phyloP scores from a whole-genome alignment of 2,797 vertebrate species.

The Propithecus perrieri region DNA sequence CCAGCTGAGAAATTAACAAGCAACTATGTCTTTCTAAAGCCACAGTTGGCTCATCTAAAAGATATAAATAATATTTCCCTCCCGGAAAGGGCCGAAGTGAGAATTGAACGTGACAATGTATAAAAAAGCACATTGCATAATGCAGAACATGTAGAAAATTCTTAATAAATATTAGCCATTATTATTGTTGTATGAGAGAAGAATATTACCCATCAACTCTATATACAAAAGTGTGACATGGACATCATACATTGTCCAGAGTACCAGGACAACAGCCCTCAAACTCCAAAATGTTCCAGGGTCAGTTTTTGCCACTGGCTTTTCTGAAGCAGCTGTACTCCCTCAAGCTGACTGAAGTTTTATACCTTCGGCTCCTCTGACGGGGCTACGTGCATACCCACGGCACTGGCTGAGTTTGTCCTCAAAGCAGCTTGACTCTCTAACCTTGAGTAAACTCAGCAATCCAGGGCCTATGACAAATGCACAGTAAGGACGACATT shows the following conservation, averaged over 20 bases:
- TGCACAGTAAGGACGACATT: conserved; percentile 80
- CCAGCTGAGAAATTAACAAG: not conserved
- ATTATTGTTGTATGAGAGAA: not conserved
- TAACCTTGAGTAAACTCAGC: conserved; percentile 80
- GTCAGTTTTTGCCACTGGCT: conserved; percentile 40
- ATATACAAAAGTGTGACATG: not conserved
- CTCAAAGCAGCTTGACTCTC: conserved; percentile 75
- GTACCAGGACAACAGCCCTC: not conserved
- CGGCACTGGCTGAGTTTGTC: conserved; percentile 65
- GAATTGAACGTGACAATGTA: not conserved
- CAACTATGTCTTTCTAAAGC: not conserved
- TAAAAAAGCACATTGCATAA: not conserved
- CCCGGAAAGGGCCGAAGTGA: not conserved
- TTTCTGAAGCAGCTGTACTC: conserved; percentile 57
- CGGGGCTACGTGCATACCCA: conserved; percentile 61
- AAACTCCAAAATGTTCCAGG: not conserved
- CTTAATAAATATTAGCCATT: not conserved
- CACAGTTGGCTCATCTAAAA: not conserved
- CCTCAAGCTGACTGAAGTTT: conserved; percentile 19
- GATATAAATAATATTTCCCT: not conserved
- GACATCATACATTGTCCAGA: not conserved
- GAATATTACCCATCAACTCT: not conserved
- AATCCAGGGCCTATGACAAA: conserved; percentile 76
- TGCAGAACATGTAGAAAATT: not conserved
- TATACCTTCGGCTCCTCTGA: conserved; percentile 57